phyloP scores from a whole-genome alignment of 2,888 invertebrate genomes.

The Drosophila paranaensis region DNA sequence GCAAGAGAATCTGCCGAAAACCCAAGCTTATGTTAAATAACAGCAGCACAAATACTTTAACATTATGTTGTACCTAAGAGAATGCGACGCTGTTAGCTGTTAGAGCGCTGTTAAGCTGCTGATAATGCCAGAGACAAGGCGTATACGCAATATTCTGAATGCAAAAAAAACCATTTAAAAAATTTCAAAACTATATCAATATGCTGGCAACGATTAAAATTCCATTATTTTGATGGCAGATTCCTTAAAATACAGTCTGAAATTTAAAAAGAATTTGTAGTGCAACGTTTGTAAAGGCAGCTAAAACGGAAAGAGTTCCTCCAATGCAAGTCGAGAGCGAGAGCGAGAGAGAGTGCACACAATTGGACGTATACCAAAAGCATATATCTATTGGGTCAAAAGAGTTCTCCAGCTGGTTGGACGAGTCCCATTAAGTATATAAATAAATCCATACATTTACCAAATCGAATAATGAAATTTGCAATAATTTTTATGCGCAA shows the following conservation, averaged over 20 bases:
- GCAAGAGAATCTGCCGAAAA: background rate
- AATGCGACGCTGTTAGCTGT: background rate
- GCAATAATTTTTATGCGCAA: constrained; percentile 33
- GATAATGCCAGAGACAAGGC: background rate
- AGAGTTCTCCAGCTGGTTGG: constrained; percentile 14
- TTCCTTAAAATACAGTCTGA: constrained; percentile 22
- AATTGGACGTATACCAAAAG: constrained; percentile 26
- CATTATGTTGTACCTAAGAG: background rate
- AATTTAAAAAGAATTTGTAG: constrained; percentile 8
- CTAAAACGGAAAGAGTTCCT: constrained; percentile 57
- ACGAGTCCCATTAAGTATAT: constrained; percentile 4
- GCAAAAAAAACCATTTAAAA: background rate
- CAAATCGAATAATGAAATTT: constrained; percentile 20
- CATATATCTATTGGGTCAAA: constrained; percentile 25
- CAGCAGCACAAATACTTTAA: background rate
- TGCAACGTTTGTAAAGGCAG: constrained; percentile 36
- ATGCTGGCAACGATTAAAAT: background rate
- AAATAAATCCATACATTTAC: constrained; percentile 14
- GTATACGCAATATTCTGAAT: background rate
- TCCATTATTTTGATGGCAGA: background rate
- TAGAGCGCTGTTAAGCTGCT: background rate
- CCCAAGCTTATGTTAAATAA: background rate
- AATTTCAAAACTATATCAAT: background rate
- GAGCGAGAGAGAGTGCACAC: constrained; percentile 21
- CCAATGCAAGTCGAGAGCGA: constrained; percentile 19